Base-by-base conservation (phyloP, 2,888 invertebrate genomes). In the Camptogramma bilineatum region DNA sequence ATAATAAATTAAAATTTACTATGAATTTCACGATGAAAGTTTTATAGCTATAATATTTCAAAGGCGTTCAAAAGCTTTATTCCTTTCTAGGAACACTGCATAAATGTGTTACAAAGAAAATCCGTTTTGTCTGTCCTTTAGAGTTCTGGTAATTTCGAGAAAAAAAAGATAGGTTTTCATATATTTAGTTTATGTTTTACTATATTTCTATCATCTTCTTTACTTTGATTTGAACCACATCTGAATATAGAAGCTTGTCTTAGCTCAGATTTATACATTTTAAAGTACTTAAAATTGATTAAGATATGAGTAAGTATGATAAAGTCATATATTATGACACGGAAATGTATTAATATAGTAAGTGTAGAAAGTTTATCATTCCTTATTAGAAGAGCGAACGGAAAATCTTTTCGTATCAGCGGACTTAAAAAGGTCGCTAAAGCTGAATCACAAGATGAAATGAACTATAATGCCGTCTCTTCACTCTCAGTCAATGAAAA, bases 71-170 rank as follows among this genome's bases (percentile, higher is more conserved):
- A 28, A 39, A 39, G 44, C 42, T 28, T 21, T 24, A 21, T 72
- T 73, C 74, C 73, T 71, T 77, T 77, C 74, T 68, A 46, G 56
- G 74, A 76, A 77, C 58, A 56, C 68, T 60, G 66, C 68, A 56
- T 76, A 39, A 73, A 73, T 71, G 74, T 66, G 60, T 73, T 73
- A 66, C 64, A 66, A 67, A 63, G 72, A 72, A 69, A 54, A 55
- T 65, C 60, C 62, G 66, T 57, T 70, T 67, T 58, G 54, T 66
- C 16, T 73, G 57, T 17, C 2, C 2, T 31, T n/a, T 54, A 13
- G 13, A 2, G 2, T 39, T 13, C 10, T 2, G 1, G 13, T 39
- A 13, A 13, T 13, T 39, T 39, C 4, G 13, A 39, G 4, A 28
- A 4, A 24, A 28, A 28, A 28, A 1, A 28, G 28, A n/a, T n/a